Evolutionary conservation across 2,797 vertebrate species (phyloP), one percentile per base, ranked within the genome.

Genomic region (Myiotriccus ornatus): DNA sequence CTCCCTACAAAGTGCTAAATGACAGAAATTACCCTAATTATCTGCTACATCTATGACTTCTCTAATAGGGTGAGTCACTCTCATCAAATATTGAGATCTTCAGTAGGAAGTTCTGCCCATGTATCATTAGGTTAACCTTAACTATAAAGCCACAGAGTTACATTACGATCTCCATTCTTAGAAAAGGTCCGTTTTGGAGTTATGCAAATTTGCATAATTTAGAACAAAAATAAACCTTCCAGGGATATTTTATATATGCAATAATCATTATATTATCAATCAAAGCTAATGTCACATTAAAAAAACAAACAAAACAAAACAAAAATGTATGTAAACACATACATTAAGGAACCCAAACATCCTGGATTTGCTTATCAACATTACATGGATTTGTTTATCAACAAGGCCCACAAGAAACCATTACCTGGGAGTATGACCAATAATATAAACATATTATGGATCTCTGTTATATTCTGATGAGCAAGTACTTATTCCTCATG

Each of bases 1-100:
- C 20, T 95, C 68, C 89, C 41, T 43, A 93, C 27, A 65, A 73
- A 86, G 67, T 60, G 82, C 64, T 80, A 89, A 92, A 93, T 44
- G 18, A 71, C 10, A 84, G 53, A 84, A 41, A 89, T 83, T 89
- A 80, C 41, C 59, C 56, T 85, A 88, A 94, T 89, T 79, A 79
- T 67, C 65, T 71, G 7, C 5, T 14, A 18, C 47, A 47, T 63
- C 64, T 82, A 60, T 32, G n/a, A 16, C 35, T 79, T 70, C 68
- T 46, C 39, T 69, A 32, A 62, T 12, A 74, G 27, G 4, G 12
- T 43, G 55, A 84, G 59, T 84, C n/a, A 57, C 23, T 43, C 46
- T 65, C 53, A 89, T 80, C 43, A 81, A 62, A 89, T 91, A 91
- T 12, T 41, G 65, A 89, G 37, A 79, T 27, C 30, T 56, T 89